Evolutionary conservation across 2,113 vertebrate genomes (phyloP), one percentile per base, ranked within the genome.

Genomic region (Arizona elegans): DNA sequence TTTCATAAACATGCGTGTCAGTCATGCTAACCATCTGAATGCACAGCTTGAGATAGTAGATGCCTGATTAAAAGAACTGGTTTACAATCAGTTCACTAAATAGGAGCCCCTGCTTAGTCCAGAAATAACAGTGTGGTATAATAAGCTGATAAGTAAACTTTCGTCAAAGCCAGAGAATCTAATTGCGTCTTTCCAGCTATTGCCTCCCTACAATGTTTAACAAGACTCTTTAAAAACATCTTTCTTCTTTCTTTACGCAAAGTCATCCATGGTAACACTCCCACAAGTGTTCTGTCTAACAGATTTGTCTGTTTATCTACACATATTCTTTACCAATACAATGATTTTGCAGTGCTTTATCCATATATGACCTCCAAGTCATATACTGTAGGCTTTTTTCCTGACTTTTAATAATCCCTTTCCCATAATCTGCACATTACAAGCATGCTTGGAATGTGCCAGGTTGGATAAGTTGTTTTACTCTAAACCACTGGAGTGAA

Each of bases 211-310:
- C 94, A 94, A 59, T 43, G 33, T 81, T 81, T 81, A 81, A 81
- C 33, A 43, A 81, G 75, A 9, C 75, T 81, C n/a, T 81, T 81
- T 43, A 81, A 81, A 43, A 81, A 81, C 33, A 81, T 21, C 7
- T 81, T 43, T 43, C 75, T 81, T 81, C 33, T 81, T 75, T 19
- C 52, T 93, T 95, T 90, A 94, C 89, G 93, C n/a, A 95, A 93
- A 94, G 75, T 65, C 92, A 92, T 17, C 33, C 90, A 92, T n/a
- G 92, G 94, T 92, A 95, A 94, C 81, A 94, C 92, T 95, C 90
- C 92, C 94, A 91, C 33, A 56, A 95, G 90, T 90, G 91, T 93
- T 95, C 94, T 92, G 6, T 65, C 93, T 95, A 93, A 19, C 33
- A 55, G 33, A 52, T 87, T 75, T 50, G 59, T 88, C 6, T 38